Conservation (phyloP, 2,113 vertebrate genomes). For the Ancistrus triradiatus region DNA sequence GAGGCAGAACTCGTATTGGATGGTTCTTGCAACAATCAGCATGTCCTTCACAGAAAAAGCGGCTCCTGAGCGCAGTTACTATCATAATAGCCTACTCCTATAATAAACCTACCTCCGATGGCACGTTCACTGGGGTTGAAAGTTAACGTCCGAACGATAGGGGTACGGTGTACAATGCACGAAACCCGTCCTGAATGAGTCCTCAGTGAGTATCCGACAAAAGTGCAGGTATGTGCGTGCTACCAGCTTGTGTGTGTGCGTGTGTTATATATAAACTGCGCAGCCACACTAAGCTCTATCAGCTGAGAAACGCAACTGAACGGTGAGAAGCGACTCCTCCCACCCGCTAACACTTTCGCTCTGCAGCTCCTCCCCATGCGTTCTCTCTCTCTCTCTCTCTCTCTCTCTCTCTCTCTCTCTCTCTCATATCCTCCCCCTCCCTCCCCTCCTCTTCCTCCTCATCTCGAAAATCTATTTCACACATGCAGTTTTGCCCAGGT, state of each 20-base stretch:
- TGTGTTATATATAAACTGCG: too few relatives aligned
- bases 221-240: conserved; percentile 18
- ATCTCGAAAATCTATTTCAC: too few relatives aligned
- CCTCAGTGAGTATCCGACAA: conserved; percentile 19
- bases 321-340: conserved; percentile 33
- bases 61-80: neutral
- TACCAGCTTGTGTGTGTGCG: too few relatives aligned
- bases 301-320: conserved; percentile 26
- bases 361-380: neutral
- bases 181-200: neutral
- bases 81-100: neutral
- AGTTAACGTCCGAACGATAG: neutral
- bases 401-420: too few relatives aligned
- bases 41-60: neutral
- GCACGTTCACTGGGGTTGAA: conserved; percentile 9
- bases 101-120: conserved; percentile 24
- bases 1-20: neutral
- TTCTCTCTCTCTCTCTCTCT: neutral
- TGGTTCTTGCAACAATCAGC: neutral
- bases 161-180: neutral
- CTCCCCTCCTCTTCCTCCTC: too few relatives aligned
- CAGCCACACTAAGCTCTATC: conserved; percentile 22
- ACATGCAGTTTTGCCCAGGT: too few relatives aligned
- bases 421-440: too few relatives aligned
- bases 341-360: conserved; percentile 22